phyloP scores from a whole-genome alignment of 1,140 invertebrate genomes.

The honey bee (Apis mellifera) region Amel_HAv3.1 CM009933.2:7996501-7997000 shows the following conservation, averaged over 20 bases:
- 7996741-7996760: constrained; percentile 7
- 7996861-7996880: background rate
- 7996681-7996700: background rate
- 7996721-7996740: constrained; percentile 15
- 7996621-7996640: too few relatives aligned
- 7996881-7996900: background rate
- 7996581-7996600: too few relatives aligned
- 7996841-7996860: constrained; percentile 18
- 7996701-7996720: background rate
- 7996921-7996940: background rate
- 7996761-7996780: constrained; percentile 11
- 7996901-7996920: background rate
- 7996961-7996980: background rate
- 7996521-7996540: too few relatives aligned
- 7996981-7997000: background rate
- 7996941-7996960: background rate
- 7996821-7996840: constrained; percentile 7
- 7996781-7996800: constrained; percentile 5
- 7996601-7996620: background rate
- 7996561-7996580: too few relatives aligned
- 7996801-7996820: background rate
- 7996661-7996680: background rate
- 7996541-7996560: too few relatives aligned
- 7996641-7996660: background rate
- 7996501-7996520: too few relatives aligned